phyloP scores from a whole-genome alignment of 1,140 invertebrate genomes.

The Gryon sp. region DNA sequence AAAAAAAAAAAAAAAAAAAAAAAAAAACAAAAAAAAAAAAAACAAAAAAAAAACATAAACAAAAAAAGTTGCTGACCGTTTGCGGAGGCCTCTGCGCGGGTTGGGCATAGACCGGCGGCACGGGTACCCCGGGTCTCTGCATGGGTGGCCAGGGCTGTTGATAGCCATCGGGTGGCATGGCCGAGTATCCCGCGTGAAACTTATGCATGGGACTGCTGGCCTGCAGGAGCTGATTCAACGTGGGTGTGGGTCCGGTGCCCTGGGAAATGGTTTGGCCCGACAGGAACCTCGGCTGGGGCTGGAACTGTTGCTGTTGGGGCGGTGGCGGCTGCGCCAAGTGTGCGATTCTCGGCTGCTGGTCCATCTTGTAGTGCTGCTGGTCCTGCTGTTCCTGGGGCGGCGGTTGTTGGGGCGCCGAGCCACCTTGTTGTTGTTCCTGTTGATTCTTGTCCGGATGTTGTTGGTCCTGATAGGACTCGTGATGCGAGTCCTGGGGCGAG shows the following conservation, averaged over 20 bases:
- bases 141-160: constrained; percentile 77
- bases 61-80: constrained; percentile 71
- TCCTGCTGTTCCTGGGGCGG: constrained; percentile 63
- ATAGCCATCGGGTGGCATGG: constrained; percentile 75
- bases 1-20: constrained; percentile 15
- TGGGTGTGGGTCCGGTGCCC: constrained; percentile 92
- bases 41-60: too few relatives aligned
- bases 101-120: constrained; percentile 76
- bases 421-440: constrained; percentile 31
- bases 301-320: constrained; percentile 16
- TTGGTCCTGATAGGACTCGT: constrained; percentile 44
- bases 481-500: constrained; percentile 69
- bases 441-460: background rate
- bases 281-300: constrained; percentile 78
- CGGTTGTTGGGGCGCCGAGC: constrained; percentile 67
- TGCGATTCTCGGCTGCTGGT: constrained; percentile 70
- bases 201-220: constrained; percentile 84
- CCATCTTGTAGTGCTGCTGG: constrained; percentile 74
- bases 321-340: constrained; percentile 55
- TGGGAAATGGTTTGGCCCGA: constrained; percentile 85
- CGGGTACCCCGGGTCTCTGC: constrained; percentile 75
- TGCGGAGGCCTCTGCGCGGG: constrained; percentile 77
- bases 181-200: constrained; percentile 80
- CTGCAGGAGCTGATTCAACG: constrained; percentile 92
- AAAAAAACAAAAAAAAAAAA: too few relatives aligned